phyloP scores from a whole-genome alignment of 2,113 vertebrate species.

The Phoxinus phoxinus region DNA sequence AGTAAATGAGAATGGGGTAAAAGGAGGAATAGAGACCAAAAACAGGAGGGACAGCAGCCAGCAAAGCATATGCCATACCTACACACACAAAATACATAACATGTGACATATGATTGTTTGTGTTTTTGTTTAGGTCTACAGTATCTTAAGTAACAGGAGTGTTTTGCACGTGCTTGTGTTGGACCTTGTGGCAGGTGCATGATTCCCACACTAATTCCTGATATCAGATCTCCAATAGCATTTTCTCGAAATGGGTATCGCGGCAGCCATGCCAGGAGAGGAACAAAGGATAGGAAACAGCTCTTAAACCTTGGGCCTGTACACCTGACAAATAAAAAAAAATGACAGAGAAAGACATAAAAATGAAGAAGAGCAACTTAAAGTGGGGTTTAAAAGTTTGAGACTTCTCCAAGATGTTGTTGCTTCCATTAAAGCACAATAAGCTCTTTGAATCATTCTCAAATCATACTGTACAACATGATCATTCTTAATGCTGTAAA shows the following conservation, averaged over 20 bases:
- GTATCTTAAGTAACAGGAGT: background rate
- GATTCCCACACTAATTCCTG: constrained; percentile 92
- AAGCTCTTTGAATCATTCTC: too few species aligned
- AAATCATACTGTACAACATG: too few species aligned
- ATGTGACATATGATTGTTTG: background rate
- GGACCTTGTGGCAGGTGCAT: constrained; percentile 82
- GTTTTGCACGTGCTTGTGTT: background rate
- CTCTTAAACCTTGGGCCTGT: constrained; percentile 72
- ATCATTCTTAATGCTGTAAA: background rate
- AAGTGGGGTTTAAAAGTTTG: background rate
- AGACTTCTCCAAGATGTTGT: background rate
- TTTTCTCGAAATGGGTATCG: constrained; percentile 85
- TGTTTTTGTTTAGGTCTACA: background rate
- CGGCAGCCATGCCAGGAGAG: constrained; percentile 86
- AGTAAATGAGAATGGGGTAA: constrained; percentile 92
- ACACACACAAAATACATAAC: constrained; percentile 38
- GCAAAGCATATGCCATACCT: constrained; percentile 84
- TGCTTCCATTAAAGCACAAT: background rate
- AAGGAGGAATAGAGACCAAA: constrained; percentile 94
- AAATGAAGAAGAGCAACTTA: background rate
- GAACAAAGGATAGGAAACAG: constrained; percentile 77
- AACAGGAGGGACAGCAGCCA: constrained; percentile 89
- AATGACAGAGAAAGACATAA: background rate
- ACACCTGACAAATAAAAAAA: constrained; percentile 73
- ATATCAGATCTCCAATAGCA: constrained; percentile 83